Conservation (phyloP, 2,888 invertebrate species). For the Acanthacorydalis orientalis region DNA sequence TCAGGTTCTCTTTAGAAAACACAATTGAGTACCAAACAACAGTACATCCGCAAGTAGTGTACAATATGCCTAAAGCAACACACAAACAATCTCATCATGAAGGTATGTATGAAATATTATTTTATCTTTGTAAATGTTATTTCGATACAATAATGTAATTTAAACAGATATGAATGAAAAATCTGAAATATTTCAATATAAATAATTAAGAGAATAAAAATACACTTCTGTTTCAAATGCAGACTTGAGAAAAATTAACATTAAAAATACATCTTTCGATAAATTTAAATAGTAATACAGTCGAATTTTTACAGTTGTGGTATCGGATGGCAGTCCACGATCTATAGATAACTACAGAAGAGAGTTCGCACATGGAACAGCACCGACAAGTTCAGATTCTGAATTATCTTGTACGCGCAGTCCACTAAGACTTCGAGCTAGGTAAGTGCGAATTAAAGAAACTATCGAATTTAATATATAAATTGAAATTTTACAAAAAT, state of each 20-base stretch:
- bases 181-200: too few relatives aligned
- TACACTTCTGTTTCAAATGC: too few relatives aligned
- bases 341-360: slow-evolving; percentile 48
- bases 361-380: slow-evolving; percentile 53
- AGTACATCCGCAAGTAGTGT: slow-evolving; percentile 38
- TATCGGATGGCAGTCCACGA: slow-evolving; percentile 18
- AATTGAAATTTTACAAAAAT: too few relatives aligned
- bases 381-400: slow-evolving; percentile 31
- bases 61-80: slow-evolving; percentile 34
- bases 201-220: too few relatives aligned
- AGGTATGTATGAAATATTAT: neutral
- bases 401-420: slow-evolving; percentile 25
- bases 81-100: slow-evolving; percentile 15
- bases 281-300: too few relatives aligned
- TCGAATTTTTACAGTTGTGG: neutral
- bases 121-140: too few relatives aligned
- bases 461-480: neutral
- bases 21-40: slow-evolving; percentile 25
- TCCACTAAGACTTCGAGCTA: slow-evolving; percentile 5
- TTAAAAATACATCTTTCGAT: too few relatives aligned
- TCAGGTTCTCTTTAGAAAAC: slow-evolving; percentile 16
- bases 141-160: too few relatives aligned
- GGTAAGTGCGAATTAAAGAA: neutral
- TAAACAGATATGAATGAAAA: too few relatives aligned
- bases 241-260: too few relatives aligned